Evolutionary conservation across 2,888 invertebrate species (phyloP).

Genomic region (Suillia variegata): DNA sequence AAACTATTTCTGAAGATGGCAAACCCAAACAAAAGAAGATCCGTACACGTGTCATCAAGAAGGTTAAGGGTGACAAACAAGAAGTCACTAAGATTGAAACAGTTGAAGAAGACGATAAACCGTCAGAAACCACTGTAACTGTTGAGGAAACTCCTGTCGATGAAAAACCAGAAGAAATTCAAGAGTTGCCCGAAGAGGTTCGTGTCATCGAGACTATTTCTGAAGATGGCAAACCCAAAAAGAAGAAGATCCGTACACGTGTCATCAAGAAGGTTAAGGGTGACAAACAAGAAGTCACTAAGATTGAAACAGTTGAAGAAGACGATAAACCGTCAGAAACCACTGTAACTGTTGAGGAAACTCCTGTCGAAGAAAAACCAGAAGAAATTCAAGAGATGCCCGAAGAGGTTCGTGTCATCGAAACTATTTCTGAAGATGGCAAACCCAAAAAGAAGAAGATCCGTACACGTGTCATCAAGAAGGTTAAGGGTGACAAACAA

Average conservation of each 20-base stretch:
- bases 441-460: constrained; percentile 15
- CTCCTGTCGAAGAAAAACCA: constrained; percentile 8
- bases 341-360: constrained; percentile 16
- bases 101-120: constrained; percentile 20
- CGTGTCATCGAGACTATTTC: constrained; percentile 15
- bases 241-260: constrained; percentile 16
- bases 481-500: constrained; percentile 16
- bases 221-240: constrained; percentile 16
- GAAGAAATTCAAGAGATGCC: constrained; percentile 15
- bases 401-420: constrained; percentile 17
- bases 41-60: constrained; percentile 20
- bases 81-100: constrained; percentile 20
- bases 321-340: constrained; percentile 17
- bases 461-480: constrained; percentile 18
- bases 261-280: constrained; percentile 19
- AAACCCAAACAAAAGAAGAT: constrained; percentile 14
- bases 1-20: constrained; percentile 18
- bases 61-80: constrained; percentile 19
- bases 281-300: constrained; percentile 19
- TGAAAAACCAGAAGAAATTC: constrained; percentile 6
- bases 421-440: constrained; percentile 16
- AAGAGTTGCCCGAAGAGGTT: constrained; percentile 17
- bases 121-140: constrained; percentile 14
- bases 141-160: constrained; percentile 14
- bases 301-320: constrained; percentile 21